A percentile compares a stretch with the other conserved stretches of the same genome.
These are phyloP conservation scores for Lamellibrachia columna DNA, from an alignment of 2,888 invertebrate genomes.

Conservation along the genomic window DNA sequence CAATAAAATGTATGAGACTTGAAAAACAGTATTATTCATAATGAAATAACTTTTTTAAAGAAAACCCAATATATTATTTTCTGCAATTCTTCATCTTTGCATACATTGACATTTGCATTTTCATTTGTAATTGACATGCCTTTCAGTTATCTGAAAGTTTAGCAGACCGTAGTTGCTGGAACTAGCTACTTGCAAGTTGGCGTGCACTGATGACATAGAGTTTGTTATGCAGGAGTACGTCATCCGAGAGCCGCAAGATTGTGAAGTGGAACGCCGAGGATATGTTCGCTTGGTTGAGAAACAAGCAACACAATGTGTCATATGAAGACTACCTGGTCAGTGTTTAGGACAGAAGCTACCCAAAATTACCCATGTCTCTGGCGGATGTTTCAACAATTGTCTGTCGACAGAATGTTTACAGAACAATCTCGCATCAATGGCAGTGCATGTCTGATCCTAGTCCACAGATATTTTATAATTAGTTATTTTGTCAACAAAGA, in stretches of 20 bases:
- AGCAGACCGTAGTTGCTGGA: neutral
- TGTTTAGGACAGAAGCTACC: neutral
- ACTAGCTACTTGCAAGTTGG: neutral
- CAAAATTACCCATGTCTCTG: neutral
- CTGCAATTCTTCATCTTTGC: too few relatives aligned
- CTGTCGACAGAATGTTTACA: neutral
- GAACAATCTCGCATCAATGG: neutral
- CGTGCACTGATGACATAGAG: neutral
- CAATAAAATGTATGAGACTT: too few relatives aligned
- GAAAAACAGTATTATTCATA: too few relatives aligned
- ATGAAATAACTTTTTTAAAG: too few relatives aligned
- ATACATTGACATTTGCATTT: too few relatives aligned
- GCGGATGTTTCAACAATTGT: neutral
- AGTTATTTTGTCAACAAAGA: too few relatives aligned
- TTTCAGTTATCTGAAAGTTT: too few relatives aligned
- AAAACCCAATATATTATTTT: too few relatives aligned
- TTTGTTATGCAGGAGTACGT: conserved; percentile 76
- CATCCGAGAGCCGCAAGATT: conserved; percentile 92
- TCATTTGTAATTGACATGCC: too few relatives aligned
- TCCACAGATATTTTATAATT: too few relatives aligned
- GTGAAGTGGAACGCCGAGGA: conserved; percentile 99
- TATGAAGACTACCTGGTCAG: conserved; percentile 65
- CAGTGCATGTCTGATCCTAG: too few relatives aligned
- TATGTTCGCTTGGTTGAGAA: conserved; percentile 93
- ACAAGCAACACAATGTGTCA: conserved; percentile 82